These are phyloP conservation scores for Hylyphantes graminicola DNA, from an alignment of 1,140 invertebrate species.

Conservation along the genomic window DNA sequence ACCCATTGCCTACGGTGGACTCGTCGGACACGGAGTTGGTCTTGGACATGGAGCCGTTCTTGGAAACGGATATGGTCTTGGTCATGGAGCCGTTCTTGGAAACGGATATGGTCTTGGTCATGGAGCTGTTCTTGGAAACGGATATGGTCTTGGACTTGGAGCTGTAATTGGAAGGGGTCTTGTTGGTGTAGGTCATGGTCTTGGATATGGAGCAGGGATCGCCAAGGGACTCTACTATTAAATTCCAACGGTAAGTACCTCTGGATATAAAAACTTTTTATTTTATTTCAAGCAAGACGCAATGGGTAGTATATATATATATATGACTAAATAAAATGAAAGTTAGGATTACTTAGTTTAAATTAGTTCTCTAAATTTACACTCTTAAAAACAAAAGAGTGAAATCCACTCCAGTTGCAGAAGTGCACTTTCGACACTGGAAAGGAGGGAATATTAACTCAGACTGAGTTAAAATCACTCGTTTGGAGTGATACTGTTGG, in stretches of 20 bases:
- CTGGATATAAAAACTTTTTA: too few relatives aligned
- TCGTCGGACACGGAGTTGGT: neutral
- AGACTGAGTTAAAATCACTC: too few relatives aligned
- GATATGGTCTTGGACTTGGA: neutral
- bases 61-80: neutral
- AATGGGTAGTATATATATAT: too few relatives aligned
- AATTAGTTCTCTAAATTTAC: too few relatives aligned
- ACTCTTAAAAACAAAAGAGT: too few relatives aligned
- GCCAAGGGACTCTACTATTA: neutral
- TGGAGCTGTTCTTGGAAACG: neutral
- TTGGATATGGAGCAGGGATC: conserved; percentile 1
- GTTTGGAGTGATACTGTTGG: too few relatives aligned
- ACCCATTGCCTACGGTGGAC: neutral
- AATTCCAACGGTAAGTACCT: neutral
- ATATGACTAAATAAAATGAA: too few relatives aligned
- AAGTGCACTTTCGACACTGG: too few relatives aligned
- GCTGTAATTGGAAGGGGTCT: neutral
- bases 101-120: neutral
- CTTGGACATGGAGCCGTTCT: neutral
- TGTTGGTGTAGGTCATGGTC: neutral
- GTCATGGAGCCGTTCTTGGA: neutral
- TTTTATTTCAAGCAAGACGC: too few relatives aligned
- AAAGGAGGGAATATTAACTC: too few relatives aligned
- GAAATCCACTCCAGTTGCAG: too few relatives aligned
- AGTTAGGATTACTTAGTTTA: too few relatives aligned